Base-by-base conservation (phyloP, 2,113 vertebrate species). In the Epinephelus fuscoguttatus region DNA sequence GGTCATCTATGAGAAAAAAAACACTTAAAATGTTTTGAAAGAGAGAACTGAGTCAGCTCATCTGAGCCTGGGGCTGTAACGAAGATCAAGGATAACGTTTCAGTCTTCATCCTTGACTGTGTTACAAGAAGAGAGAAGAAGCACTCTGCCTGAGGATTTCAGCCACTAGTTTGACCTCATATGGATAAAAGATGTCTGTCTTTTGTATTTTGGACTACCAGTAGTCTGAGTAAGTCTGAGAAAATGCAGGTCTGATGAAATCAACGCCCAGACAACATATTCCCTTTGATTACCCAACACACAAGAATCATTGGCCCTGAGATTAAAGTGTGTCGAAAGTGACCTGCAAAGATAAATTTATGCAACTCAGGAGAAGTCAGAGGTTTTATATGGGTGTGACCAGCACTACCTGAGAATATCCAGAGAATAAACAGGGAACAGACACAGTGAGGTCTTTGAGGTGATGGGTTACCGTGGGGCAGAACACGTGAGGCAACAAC, bases 341-440 rank as follows among this genome's bases (percentile, higher is more conserved):
- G 64, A 74, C 79, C 69, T 63, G 70, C 30, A 52, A 52, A 78
- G 62, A 75, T 70, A 68, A 11, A 66, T 37, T 61, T 45, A 37
- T 63, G 18, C 64, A 33, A 42, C 3, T 75, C 27, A 73, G 23
- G 15, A 78, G 11, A 30, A 57, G 8, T 21, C 49, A 52, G 21
- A 61, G 15, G 61, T 76, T 70, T 4, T 53, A 37, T 56, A 63
- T 0, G 2, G 27, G 15, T 56, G 63, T 75, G 19, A 74, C 17
- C 17, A 49, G 33, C 56, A 62, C 5, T 47, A 63, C 30, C 47
- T 63, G 21, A 25, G 1, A 25, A 55, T 23, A 61, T 45, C 10
- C 19, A 61, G 9, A 37, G 50, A 57, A 25, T 3, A 25, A 45
- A 9, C 49, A 52, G 56, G 5, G 8, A 52, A 25, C 7, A 57